Base-by-base conservation (phyloP, 1,140 invertebrate species). In the Caenorhabditis briggsae region DNA sequence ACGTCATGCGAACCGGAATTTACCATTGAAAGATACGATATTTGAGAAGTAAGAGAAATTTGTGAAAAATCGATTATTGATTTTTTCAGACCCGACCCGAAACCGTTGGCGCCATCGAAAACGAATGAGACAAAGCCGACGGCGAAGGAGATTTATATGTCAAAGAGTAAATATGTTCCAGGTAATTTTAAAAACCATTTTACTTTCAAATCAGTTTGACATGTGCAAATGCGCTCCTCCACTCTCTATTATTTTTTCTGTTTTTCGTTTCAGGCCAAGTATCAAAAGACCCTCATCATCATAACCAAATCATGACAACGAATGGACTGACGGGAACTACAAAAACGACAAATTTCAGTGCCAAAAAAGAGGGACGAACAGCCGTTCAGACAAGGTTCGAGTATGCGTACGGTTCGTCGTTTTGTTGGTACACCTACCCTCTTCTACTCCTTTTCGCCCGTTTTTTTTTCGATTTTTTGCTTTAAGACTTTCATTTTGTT, bases 81-180 rank as follows among this genome's bases (percentile, higher is more conserved):
- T 33, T 33, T 33, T 61, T 78, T 48, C 53, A 70, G 53, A 56
- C 48, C 74, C 12, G 64, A 64, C 48, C 16, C 25, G n/a, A 78
- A 61, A 41, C 70, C 70, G 0, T n/a, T 83, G 25, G 56, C 6
- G 3, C 56, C 53, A 33, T 48, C 58, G 14, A 53, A 84, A 55
- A 11, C 83, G 6, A 53, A 65, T 11, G 41, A 84, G n/a, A 6
- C 43, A 74, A 88, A 90, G 23, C 89, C 91, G 88, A 90, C 93
- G 87, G 95, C 95, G 0, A 95, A 95, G 89, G 95, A 95, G 88
- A 95, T 95, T 90, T 96, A 96, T 91, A 90, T 95, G 56, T 94
- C 93, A 59, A 94, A 95, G 89, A 94, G 95, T 74, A 93, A 95
- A 92, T 96, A 96, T 90, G 93, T 95, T 82, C 94, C 95, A 84